A percentile compares a stretch with the other conserved stretches of the same genome.
Conservation (phyloP, 2,113 vertebrate genomes). For the Takifugu bimaculatus region DNA sequence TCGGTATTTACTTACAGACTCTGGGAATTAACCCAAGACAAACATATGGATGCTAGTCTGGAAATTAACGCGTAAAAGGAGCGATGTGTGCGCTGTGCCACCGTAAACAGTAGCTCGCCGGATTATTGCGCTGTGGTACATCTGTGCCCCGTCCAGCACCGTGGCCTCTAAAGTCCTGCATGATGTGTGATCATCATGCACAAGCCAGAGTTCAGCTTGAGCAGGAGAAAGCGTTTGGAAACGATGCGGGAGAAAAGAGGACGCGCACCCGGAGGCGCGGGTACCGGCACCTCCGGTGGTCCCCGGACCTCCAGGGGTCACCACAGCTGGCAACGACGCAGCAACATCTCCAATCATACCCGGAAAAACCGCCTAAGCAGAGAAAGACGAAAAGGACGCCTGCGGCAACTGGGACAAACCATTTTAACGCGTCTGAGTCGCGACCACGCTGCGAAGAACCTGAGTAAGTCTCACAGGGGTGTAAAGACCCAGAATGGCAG, state of each 20-base stretch:
- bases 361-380: slow-evolving; percentile 51
- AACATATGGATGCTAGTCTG: neutral
- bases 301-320: slow-evolving; percentile 36
- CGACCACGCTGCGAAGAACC: slow-evolving; percentile 18
- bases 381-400: slow-evolving; percentile 40
- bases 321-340: slow-evolving; percentile 17
- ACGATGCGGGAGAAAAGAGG: slow-evolving; percentile 40
- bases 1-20: neutral
- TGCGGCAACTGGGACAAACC: slow-evolving; percentile 15
- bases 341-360: slow-evolving; percentile 29
- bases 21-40: neutral
- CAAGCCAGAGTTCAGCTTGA: slow-evolving; percentile 57
- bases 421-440: slow-evolving; percentile 27
- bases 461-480: slow-evolving; percentile 47
- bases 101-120: slow-evolving; percentile 23
- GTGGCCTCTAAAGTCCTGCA: slow-evolving; percentile 18
- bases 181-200: slow-evolving; percentile 68
- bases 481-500: slow-evolving; percentile 58
- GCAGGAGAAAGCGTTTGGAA: slow-evolving; percentile 51
- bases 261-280: slow-evolving; percentile 32
- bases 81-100: slow-evolving; percentile 28
- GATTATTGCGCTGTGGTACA: slow-evolving; percentile 36
- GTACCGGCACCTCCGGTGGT: slow-evolving; percentile 24
- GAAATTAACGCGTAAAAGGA: slow-evolving; percentile 3
- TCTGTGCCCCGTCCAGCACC: slow-evolving; percentile 29